These are phyloP conservation scores for Cryptotermes secundus DNA, from an alignment of 1,140 invertebrate species.

Conservation along the genomic window DNA sequence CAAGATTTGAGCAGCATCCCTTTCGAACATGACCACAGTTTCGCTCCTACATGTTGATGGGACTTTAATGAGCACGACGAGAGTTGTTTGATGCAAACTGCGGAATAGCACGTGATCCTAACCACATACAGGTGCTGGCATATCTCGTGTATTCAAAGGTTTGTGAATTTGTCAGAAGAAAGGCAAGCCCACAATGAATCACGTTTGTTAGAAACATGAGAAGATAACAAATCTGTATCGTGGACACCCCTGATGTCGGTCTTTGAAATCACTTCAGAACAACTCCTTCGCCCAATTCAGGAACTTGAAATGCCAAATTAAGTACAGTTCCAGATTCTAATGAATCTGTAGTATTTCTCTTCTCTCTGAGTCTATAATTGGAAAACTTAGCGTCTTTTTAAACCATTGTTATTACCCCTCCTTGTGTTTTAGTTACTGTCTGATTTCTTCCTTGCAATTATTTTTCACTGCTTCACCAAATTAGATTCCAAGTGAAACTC, in stretches of 20 bases:
- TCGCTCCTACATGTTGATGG: no score
- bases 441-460: background rate
- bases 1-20: no score
- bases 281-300: background rate
- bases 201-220: no score
- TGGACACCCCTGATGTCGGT: background rate
- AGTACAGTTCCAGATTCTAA: slow-evolving; percentile 1
- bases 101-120: no score
- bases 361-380: background rate
- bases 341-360: background rate
- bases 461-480: background rate
- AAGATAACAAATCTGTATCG: no score
- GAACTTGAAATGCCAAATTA: slow-evolving; percentile 1
- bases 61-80: no score
- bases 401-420: background rate
- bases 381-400: slow-evolving; percentile 8
- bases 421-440: background rate
- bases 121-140: no score
- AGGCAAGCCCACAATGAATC: no score
- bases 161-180: no score
- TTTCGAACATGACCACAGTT: no score
- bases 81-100: no score
- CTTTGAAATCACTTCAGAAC: background rate
- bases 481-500: background rate
- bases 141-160: no score